Evolutionary conservation across 2,113 vertebrate genomes (phyloP).

Genomic region (Poecilia latipinna): DNA sequence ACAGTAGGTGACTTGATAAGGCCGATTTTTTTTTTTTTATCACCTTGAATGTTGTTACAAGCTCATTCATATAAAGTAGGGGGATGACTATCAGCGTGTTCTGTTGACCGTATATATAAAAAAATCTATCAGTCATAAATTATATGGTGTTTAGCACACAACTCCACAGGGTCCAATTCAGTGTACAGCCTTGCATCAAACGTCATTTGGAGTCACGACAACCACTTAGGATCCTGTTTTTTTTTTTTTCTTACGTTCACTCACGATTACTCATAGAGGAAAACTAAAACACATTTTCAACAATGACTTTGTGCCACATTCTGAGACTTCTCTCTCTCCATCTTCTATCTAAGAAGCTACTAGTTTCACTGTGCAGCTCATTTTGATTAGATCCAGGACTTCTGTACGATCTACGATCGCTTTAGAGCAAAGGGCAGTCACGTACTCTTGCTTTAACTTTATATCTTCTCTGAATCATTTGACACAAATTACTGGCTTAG

Average conservation of each 20-base stretch:
- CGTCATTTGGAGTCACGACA: no score
- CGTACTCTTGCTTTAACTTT: conserved; percentile 31
- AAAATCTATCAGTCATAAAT: not conserved
- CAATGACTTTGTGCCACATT: conserved; percentile 14
- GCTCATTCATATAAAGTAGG: not conserved
- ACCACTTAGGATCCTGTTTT: not conserved
- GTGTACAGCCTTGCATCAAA: not conserved
- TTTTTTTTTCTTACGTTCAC: not conserved
- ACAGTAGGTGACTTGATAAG: not conserved
- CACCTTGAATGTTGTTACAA: not conserved
- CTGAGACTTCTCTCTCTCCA: conserved; percentile 9
- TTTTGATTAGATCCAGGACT: conserved; percentile 18
- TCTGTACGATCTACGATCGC: conserved; percentile 31
- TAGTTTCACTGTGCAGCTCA: not conserved
- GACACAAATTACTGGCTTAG: conserved; percentile 11
- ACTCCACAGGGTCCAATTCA: no score
- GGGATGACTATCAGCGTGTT: not conserved
- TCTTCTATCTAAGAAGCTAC: conserved; percentile 22
- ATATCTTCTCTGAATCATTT: conserved; percentile 21
- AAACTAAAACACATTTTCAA: conserved; percentile 9
- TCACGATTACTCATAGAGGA: not conserved
- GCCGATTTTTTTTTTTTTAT: not conserved
- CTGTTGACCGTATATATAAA: not conserved
- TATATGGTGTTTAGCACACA: not conserved
- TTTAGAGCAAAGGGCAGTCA: conserved; percentile 18